Percentiles rank a stretch among this genome's conserved stretches.
Conservation (phyloP, 2,888 invertebrate species). For the Hirtodrosophila cameraria region DNA sequence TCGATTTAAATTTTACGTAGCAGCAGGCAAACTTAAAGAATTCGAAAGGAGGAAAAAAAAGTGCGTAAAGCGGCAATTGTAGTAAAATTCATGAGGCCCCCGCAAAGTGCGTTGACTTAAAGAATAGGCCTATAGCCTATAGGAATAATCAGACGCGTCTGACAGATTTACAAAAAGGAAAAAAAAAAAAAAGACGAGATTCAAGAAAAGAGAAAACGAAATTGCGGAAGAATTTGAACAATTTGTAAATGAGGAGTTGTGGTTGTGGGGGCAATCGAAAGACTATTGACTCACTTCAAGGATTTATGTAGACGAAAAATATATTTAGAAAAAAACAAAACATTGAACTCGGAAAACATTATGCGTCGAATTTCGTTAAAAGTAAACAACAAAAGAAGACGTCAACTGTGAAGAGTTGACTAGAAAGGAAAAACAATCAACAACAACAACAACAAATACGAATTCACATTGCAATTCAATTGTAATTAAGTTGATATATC, state of each 20-base stretch:
- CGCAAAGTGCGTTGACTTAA: constrained; percentile 69
- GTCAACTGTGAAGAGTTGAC: constrained; percentile 8
- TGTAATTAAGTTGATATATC: constrained; percentile 40
- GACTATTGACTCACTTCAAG: constrained; percentile 72
- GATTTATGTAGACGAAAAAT: constrained; percentile 62
- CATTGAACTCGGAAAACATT: constrained; percentile 64
- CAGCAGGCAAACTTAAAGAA: too few species aligned
- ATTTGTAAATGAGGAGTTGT: constrained; percentile 65
- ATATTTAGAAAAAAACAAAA: constrained; percentile 66
- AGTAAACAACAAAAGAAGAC: constrained; percentile 38
- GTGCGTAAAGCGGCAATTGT: constrained; percentile 77
- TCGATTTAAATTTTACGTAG: constrained; percentile 3
- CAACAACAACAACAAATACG: too few species aligned
- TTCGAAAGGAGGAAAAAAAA: too few species aligned
- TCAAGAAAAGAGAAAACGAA: constrained; percentile 49
- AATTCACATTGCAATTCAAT: constrained; percentile 32
- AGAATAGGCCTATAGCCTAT: constrained; percentile 58
- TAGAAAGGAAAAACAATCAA: constrained; percentile 18
- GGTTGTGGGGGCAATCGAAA: constrained; percentile 29
- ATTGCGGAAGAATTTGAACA: constrained; percentile 73
- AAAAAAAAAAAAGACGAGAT: too few species aligned
- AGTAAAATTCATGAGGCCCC: constrained; percentile 74
- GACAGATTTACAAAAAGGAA: constrained; percentile 6
- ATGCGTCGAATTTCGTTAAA: constrained; percentile 52
- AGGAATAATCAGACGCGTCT: constrained; percentile 48